Evolutionary conservation across 2,797 vertebrate genomes (phyloP).

Genomic region (Ptychobarbus kaznakovi): DNA sequence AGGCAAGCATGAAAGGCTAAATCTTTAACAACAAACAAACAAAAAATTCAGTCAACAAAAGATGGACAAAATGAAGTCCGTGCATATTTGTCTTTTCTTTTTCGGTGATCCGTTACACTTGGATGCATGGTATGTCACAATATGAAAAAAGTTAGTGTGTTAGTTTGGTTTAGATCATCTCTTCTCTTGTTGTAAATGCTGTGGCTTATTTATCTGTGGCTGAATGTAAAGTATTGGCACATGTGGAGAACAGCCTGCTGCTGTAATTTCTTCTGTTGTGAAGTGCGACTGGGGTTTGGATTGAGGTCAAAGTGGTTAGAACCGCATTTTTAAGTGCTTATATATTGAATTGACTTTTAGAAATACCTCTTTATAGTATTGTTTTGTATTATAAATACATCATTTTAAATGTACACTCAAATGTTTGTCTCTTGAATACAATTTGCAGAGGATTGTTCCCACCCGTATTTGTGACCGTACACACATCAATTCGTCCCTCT

Average conservation of each 20-base stretch:
- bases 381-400: not conserved
- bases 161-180: not conserved
- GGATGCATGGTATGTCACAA: not conserved
- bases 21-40: not conserved
- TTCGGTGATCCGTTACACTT: not conserved
- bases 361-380: slow-evolving; percentile 5
- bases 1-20: not conserved
- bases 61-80: not conserved
- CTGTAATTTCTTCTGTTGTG: slow-evolving; percentile 70
- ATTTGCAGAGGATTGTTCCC: not conserved
- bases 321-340: not conserved
- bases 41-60: not conserved
- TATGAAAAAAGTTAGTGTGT: not conserved
- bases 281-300: slow-evolving; percentile 68
- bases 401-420: not conserved
- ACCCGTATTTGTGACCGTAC: not conserved
- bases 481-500: not conserved
- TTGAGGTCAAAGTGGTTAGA: slow-evolving; percentile 65
- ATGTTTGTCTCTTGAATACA: not conserved
- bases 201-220: slow-evolving; percentile 53
- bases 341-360: not conserved
- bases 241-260: slow-evolving; percentile 66
- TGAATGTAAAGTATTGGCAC: slow-evolving; percentile 61
- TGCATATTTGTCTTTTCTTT: not conserved
- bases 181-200: not conserved